Base-by-base conservation (phyloP, 2,797 vertebrate genomes). In the Tapirus indicus region DNA sequence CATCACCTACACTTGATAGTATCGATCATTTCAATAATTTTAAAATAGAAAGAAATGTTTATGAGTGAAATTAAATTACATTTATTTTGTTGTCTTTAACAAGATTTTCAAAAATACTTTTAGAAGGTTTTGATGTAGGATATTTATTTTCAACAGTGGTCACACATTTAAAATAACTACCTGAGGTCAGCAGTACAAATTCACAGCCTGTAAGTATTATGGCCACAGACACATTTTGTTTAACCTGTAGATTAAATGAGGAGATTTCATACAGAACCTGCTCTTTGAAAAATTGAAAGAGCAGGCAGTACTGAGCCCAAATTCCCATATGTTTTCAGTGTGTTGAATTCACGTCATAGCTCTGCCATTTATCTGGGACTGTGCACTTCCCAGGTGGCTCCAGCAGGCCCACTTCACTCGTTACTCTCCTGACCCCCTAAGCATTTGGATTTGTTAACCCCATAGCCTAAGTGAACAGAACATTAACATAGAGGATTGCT, bases 21-120 rank as follows among this genome's bases (percentile, higher is more conserved):
- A 8, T 21, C 64, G 49, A 49, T 95, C 18, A 72, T 78, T 77
- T 83, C 41, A 66, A 8, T 84, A 52, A 87, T 91, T 84, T 77
- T 49, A 62, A 60, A 77, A 35, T 21, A 68, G 38, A 17, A 21
- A 64, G 35, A 82, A 27, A 25, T 27, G 2, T 32, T 97, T 72
- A 54, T 29, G 54, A 27, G 27, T 92, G 21, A 95, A 83, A 66
- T 74, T 56, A 21, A 5, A 56, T 85, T 90, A 91, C 14, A 44
- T 64, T 23, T 83, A 58, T 21, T n/a, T n/a, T n/a, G 7, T 75
- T 82, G 23, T 82, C 29, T 66, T 86, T 62, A 91, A 68, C 16
- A 62, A 71, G 68, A 72, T 75, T 88, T 79, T 75, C 16, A 80
- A 8, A 90, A 84, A 49, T 90, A 47, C 11, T 94, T 87, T 92